Conservation (phyloP, 1,140 invertebrate species). For the Diorhabda elongata region DNA sequence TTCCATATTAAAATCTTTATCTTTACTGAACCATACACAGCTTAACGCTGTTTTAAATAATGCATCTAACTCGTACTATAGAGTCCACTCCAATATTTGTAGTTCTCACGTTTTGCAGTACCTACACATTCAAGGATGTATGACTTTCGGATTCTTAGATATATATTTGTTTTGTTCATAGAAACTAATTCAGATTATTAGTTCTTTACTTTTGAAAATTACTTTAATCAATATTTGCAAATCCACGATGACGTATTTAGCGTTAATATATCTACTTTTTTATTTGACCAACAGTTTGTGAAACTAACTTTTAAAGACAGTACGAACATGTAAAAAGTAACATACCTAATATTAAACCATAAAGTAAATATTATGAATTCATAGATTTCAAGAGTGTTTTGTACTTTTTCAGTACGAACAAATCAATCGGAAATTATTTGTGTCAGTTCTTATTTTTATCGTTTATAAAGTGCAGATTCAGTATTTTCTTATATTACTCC, state of each 20-base stretch:
- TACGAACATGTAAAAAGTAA: too few relatives aligned
- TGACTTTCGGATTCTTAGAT: background rate
- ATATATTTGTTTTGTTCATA: constrained; percentile 1
- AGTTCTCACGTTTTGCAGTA: constrained; percentile 2
- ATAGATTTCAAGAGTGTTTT: too few relatives aligned
- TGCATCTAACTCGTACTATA: background rate
- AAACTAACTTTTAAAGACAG: background rate
- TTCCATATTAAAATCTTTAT: too few relatives aligned
- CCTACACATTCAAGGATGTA: background rate
- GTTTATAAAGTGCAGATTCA: too few relatives aligned
- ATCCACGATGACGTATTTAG: background rate
- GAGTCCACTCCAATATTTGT: background rate
- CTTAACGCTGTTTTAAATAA: background rate
- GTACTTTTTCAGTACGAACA: too few relatives aligned
- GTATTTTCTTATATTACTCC: too few relatives aligned
- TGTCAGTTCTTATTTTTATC: too few relatives aligned
- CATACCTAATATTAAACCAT: too few relatives aligned
- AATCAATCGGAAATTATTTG: too few relatives aligned
- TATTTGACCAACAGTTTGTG: background rate
- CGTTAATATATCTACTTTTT: background rate
- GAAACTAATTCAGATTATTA: constrained; percentile 3
- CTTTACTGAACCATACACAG: too few relatives aligned
- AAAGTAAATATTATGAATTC: too few relatives aligned
- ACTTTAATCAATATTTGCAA: background rate
- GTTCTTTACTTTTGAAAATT: background rate